A percentile compares a stretch with the other conserved stretches of the same genome.
These are phyloP conservation scores for Xylota segnis DNA, from an alignment of 2,888 invertebrate genomes.

Conservation along the genomic window DNA sequence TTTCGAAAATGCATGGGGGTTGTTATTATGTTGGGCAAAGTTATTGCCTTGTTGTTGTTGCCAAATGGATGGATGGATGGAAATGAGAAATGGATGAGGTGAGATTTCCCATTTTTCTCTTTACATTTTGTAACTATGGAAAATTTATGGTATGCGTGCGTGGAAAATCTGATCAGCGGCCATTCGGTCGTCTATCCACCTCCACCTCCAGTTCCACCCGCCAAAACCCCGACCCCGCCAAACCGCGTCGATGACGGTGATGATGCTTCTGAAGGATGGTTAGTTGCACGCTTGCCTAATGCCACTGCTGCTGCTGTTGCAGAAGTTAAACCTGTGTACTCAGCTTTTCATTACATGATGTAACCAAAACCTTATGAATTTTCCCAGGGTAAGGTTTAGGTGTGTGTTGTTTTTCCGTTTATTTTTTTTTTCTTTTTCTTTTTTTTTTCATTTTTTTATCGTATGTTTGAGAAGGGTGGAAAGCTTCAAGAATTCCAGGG, in stretches of 20 bases:
- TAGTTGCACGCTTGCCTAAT: conserved; percentile 45
- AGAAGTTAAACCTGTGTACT: conserved; percentile 42
- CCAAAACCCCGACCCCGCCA: neutral
- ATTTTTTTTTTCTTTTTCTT: conserved; percentile 21
- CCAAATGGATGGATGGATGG: conserved; percentile 29
- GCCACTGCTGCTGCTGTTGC: conserved; percentile 35
- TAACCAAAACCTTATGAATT: conserved; percentile 72
- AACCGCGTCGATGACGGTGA: conserved; percentile 26
- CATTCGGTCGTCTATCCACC: conserved; percentile 8
- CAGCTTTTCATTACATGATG: conserved; percentile 75
- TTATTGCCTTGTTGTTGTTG: conserved; percentile 62
- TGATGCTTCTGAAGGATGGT: conserved; percentile 45
- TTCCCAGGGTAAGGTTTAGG: conserved; percentile 67
- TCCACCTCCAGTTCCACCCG: no score
- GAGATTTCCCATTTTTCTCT: conserved; percentile 34
- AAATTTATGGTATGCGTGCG: conserved; percentile 49
- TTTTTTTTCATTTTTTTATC: conserved; percentile 28
- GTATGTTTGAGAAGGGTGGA: conserved; percentile 52
- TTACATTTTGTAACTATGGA: conserved; percentile 42
- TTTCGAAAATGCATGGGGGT: conserved; percentile 63
- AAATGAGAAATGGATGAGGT: conserved; percentile 60
- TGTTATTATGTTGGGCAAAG: conserved; percentile 66
- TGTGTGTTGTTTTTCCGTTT: conserved; percentile 43
- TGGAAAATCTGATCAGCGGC: conserved; percentile 42
- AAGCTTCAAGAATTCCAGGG: conserved; percentile 70